These are phyloP conservation scores for Dasypus novemcinctus DNA, from an alignment of 2,113 vertebrate genomes.

Conservation along the genomic window DNA sequence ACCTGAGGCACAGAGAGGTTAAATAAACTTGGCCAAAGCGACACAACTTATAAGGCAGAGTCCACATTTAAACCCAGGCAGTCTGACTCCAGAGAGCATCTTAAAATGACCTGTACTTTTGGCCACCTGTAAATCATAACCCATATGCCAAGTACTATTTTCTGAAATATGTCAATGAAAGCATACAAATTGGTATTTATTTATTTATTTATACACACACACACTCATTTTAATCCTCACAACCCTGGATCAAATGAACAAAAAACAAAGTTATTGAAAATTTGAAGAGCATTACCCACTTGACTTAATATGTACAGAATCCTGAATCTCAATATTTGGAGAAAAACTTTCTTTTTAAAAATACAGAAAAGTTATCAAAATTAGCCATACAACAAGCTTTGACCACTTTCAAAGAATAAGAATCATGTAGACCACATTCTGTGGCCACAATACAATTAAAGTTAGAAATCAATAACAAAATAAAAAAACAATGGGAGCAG, in stretches of 20 bases:
- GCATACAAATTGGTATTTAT: not conserved
- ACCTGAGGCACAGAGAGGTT: not conserved
- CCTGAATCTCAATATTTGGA: not conserved
- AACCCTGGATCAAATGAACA: not conserved
- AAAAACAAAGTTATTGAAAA: not conserved
- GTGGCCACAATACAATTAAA: not conserved
- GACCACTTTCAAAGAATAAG: not conserved
- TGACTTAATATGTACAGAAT: not conserved
- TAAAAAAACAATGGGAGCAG: too few species aligned
- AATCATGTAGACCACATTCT: not conserved
- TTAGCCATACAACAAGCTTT: not conserved
- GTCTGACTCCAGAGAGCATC: not conserved
- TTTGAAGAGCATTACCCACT: not conserved
- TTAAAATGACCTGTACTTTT: not conserved
- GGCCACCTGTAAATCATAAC: not conserved
- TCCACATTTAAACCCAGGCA: not conserved
- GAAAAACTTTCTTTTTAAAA: not conserved
- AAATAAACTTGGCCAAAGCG: not conserved
- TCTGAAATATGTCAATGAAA: not conserved
- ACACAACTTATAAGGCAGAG: not conserved
- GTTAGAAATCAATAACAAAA: not conserved
- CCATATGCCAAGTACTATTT: not conserved
- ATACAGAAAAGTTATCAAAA: conserved; percentile 11
- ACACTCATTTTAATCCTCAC: not conserved
- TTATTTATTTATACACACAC: not conserved